Evolutionary conservation across 2,113 vertebrate species (phyloP), one percentile per base, ranked within the genome.

Genomic region (Microcebus tavaratra): DNA sequence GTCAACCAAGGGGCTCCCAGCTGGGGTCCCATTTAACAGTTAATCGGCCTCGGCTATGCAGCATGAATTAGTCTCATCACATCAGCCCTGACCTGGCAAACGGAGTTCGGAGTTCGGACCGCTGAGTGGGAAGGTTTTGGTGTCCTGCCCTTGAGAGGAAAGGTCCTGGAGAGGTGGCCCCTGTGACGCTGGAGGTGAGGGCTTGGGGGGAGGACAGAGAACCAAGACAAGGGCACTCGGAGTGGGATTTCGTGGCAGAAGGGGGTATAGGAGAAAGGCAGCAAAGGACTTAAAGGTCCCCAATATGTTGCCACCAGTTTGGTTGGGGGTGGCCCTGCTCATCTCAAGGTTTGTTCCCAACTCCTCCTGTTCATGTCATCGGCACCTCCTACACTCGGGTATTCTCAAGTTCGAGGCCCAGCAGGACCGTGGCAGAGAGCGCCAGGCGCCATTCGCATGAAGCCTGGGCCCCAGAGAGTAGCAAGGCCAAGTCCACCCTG

Each of bases 111-210:
- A 61, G n/a, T 83, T 34, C 67, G n/a, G n/a, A 61, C 12, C 25
- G 53, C 21, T 79, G 55, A 29, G 15, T 17, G 34, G 31, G 31
- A 59, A 67, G 20, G 6, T 6, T 25, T 91, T 91, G 31, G 6
- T 48, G 4, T 8, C 70, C 82, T 86, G 21, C 25, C 68, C 15
- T 42, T 25, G 29, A 68, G 25, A 39, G n/a, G 67, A 79, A 20
- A 65, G 50, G 9, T 34, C 14, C 45, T 68, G 23, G 23, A 10
- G 2, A 29, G 4, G 1, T 21, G 0, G 10, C 9, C 2, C 39
- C 34, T 70, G 0, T 20, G 39, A 53, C 59, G 34, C 29, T 48
- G 10, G 29, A 92, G 68, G 48, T 48, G 48, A 8, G 48, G 48
- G 9, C 8, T 45, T 5, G 3, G 8, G 31, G 1, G 84, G 10